Evolutionary conservation across 2,888 invertebrate genomes (phyloP), one percentile per base, ranked within the genome.

Genomic region (Heteromyza rotundicornis): DNA sequence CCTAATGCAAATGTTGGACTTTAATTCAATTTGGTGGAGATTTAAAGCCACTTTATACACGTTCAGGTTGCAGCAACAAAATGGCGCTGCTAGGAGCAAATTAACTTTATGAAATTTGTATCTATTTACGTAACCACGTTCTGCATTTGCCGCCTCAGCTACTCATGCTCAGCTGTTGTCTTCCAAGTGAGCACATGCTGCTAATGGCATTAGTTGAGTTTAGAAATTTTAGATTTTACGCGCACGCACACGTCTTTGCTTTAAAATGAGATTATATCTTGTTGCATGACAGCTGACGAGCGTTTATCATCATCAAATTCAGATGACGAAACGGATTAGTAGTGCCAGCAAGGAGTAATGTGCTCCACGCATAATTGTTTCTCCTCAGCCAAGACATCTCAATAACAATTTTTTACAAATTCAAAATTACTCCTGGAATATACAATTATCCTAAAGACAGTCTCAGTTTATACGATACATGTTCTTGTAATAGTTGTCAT

Each of bases 261-360:
- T 53, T 27, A 52, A 55, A 61, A n/a, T 49, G 53, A 62, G 53
- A 62, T 64, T 65, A 58, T 68, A 70, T 70, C 74, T 70, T 71
- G 65, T 70, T 65, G 69, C 66, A 67, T 71, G 76, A 72, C 78
- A 80, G 80, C 78, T 78, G 79, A 78, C 72, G 66, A 71, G 71
- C 78, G 78, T 78, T 78, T 75, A 69, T 78, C 79, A 79, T 80
- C 75, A 77, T 79, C 76, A 79, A 75, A 74, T 54, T 55, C 44
- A 67, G 62, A 64, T 65, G 61, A 63, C 60, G 64, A 64, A 40
- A 36, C 44, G 17, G 20, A 19, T 36, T 14, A 14, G 16, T 16
- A 16, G 32, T 14, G 36, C 54, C n/a, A 35, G 32, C 19, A 35
- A 54, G 27, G 27, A 27, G 5, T 7, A 27, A 27, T 27, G 27